Evolutionary conservation across 2,797 vertebrate genomes (phyloP).

Genomic region (Pipistrellus nathusii): DNA sequence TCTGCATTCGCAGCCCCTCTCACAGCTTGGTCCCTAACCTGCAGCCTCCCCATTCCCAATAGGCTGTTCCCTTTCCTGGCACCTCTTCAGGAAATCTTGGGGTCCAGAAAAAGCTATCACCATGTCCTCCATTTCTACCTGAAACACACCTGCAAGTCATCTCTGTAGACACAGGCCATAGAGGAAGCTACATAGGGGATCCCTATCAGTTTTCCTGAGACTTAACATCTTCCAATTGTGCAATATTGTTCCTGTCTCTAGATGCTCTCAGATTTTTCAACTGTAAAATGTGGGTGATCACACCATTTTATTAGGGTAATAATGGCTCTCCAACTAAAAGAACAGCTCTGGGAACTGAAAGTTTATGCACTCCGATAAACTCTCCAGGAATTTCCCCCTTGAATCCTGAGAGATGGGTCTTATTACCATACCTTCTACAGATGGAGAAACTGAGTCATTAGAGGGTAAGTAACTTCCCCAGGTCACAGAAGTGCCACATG

Average conservation of each 20-base stretch:
- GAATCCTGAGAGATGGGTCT: neutral
- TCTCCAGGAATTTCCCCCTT: neutral
- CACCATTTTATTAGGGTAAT: neutral
- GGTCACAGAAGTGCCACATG: neutral
- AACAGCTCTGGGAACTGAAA: neutral
- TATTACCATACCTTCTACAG: neutral
- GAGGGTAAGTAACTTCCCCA: neutral
- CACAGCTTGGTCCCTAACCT: neutral
- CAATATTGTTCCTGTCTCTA: neutral
- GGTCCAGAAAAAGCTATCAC: too few species aligned
- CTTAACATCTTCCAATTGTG: neutral
- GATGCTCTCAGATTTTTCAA: neutral
- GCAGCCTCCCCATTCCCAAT: neutral
- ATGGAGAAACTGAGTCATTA: neutral
- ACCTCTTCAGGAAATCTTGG: neutral
- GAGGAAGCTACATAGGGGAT: neutral
- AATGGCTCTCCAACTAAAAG: neutral
- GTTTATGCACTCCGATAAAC: neutral
- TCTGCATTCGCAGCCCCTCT: accelerated
- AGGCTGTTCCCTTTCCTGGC: too few species aligned
- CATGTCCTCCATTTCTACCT: too few species aligned
- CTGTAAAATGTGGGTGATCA: neutral
- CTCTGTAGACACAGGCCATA: neutral
- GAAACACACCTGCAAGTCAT: neutral
- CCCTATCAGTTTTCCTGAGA: neutral